phyloP scores from a whole-genome alignment of 2,113 vertebrate species.

The Circaetus gallicus region DNA sequence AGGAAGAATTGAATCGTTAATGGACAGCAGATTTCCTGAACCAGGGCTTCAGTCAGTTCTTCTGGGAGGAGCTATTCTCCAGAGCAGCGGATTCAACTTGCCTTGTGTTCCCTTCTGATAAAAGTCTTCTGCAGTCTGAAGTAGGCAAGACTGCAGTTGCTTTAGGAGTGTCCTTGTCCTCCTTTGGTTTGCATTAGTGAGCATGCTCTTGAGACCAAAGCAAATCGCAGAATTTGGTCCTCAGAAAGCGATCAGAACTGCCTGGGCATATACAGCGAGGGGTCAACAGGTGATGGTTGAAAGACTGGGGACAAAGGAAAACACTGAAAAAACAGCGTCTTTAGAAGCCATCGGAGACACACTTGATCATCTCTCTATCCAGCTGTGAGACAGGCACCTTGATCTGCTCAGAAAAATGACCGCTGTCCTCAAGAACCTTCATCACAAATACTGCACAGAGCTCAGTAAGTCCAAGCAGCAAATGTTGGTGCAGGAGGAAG shows the following conservation, averaged over 20 bases:
- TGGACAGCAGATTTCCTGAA: neutral
- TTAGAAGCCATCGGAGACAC: neutral
- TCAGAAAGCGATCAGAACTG: neutral
- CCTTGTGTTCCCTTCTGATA: neutral
- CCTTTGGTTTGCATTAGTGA: neutral
- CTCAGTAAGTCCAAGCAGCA: neutral
- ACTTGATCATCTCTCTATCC: neutral
- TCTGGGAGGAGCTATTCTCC: neutral
- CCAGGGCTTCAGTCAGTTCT: neutral
- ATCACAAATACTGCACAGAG: neutral
- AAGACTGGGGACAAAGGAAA: neutral
- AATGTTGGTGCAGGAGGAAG: neutral
- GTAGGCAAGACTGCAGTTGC: neutral
- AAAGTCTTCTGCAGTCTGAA: neutral
- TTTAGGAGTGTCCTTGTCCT: conserved; percentile 19
- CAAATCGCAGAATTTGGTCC: neutral
- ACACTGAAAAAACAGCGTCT: neutral
- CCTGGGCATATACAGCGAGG: neutral
- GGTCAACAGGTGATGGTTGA: neutral
- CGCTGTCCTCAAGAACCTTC: neutral
- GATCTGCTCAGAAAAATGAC: neutral
- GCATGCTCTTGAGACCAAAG: neutral
- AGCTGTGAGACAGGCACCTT: neutral
- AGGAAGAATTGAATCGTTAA: neutral
- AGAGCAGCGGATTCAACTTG: neutral